phyloP scores from a whole-genome alignment of 2,113 vertebrate genomes.

The Microcebus griseorufus region DNA sequence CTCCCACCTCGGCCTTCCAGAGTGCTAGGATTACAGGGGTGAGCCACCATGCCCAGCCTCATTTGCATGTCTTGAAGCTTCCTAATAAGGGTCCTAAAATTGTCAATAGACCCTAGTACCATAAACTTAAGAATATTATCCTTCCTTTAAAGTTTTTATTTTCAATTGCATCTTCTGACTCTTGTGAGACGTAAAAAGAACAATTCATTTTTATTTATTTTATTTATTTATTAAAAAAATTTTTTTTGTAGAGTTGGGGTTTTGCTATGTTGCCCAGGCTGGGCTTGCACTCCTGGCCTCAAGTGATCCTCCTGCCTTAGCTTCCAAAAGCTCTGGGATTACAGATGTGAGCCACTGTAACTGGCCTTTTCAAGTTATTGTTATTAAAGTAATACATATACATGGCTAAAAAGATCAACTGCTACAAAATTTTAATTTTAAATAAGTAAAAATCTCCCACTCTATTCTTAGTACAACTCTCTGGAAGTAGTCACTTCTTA shows the following conservation, averaged over 20 bases:
- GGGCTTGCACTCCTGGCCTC: no score
- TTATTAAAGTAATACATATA: not conserved
- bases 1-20: no score
- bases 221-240: no score
- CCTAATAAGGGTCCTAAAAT: not conserved
- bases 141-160: not conserved
- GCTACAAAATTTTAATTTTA: not conserved
- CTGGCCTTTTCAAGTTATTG: not conserved
- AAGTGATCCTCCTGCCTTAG: no score
- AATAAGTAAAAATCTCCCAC: not conserved
- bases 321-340: no score
- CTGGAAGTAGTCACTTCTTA: not conserved
- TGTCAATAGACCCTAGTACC: not conserved
- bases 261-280: no score
- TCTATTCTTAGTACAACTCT: not conserved
- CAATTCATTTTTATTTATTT: not conserved
- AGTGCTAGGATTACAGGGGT: no score
- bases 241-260: no score
- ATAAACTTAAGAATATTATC: not conserved
- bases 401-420: not conserved
- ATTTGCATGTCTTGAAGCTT: constrained; percentile 7
- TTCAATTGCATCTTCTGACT: not conserved
- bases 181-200: not conserved
- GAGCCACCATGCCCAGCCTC: no score
- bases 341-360: no score